phyloP scores from a whole-genome alignment of 2,888 invertebrate genomes.

The Drosophila mayaguana region DNA sequence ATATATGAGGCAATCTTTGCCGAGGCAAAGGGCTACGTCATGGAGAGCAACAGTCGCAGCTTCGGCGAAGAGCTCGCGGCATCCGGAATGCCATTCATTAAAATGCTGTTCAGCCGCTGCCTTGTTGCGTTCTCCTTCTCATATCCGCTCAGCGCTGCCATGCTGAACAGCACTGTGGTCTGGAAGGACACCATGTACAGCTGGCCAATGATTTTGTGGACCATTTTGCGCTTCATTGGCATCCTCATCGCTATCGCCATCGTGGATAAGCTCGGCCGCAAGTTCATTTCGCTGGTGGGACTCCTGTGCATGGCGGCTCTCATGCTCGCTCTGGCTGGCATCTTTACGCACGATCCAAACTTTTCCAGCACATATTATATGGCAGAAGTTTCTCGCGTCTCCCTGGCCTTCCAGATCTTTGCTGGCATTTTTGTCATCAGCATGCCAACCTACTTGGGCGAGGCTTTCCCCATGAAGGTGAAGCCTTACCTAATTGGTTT shows the following conservation, averaged over 20 bases:
- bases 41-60: slow-evolving; percentile 54
- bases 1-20: slow-evolving; percentile 50
- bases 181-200: slow-evolving; percentile 21
- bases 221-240: slow-evolving; percentile 71
- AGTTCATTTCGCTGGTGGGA: slow-evolving; percentile 60
- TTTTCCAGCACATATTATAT: slow-evolving; percentile 43
- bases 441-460: slow-evolving; percentile 74
- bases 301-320: slow-evolving; percentile 69
- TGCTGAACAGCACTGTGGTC: slow-evolving; percentile 47
- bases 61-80: slow-evolving; percentile 36
- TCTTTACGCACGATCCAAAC: slow-evolving; percentile 47
- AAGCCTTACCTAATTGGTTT: slow-evolving; percentile 74
- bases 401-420: slow-evolving; percentile 72
- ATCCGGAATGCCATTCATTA: slow-evolving; percentile 67
- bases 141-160: slow-evolving; percentile 61
- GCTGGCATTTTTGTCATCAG: slow-evolving; percentile 72
- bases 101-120: slow-evolving; percentile 70
- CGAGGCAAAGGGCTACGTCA: slow-evolving; percentile 71
- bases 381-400: slow-evolving; percentile 56
- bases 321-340: slow-evolving; percentile 64
- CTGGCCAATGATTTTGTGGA: slow-evolving; percentile 65
- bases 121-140: slow-evolving; percentile 79
- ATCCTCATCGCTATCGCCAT: slow-evolving; percentile 47
- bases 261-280: slow-evolving; percentile 72
- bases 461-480: slow-evolving; percentile 75